Conservation (phyloP, 1,140 invertebrate genomes). For the Cryptotermes secundus region DNA sequence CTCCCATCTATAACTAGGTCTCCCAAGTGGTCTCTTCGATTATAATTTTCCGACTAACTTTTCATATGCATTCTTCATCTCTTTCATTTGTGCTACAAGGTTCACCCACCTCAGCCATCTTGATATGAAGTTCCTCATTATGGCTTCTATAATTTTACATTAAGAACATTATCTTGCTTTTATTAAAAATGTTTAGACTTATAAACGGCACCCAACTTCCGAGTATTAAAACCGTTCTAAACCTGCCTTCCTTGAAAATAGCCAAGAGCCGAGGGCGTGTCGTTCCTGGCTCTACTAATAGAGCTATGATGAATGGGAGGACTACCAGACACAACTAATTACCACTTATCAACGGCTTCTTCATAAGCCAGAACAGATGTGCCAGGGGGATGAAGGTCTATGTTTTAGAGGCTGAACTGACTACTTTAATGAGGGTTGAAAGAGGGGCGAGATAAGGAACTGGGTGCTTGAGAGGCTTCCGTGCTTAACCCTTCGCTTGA, state of each 20-base stretch:
- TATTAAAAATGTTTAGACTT: too few species aligned
- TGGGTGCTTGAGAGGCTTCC: background rate
- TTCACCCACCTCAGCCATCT: too few species aligned
- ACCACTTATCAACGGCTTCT: background rate
- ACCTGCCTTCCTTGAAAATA: background rate
- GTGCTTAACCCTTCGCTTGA: background rate
- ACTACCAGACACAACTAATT: background rate
- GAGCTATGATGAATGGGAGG: background rate
- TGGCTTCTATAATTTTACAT: too few species aligned
- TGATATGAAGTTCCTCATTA: too few species aligned
- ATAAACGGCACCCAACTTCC: background rate
- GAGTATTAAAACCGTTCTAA: background rate
- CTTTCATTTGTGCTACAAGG: too few species aligned
- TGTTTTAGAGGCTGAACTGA: background rate
- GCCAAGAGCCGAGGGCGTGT: background rate
- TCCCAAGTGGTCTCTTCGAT: too few species aligned
- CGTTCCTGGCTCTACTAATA: background rate
- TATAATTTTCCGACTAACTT: too few species aligned
- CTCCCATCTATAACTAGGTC: too few species aligned
- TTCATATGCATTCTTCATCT: too few species aligned
- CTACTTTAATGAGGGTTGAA: conserved; percentile 16
- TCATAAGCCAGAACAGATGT: background rate
- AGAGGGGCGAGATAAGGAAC: background rate
- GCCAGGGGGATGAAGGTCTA: background rate
- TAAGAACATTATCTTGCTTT: too few species aligned